These are phyloP conservation scores for Tinea trinotella DNA, from an alignment of 2,888 invertebrate species.

Conservation along the genomic window DNA sequence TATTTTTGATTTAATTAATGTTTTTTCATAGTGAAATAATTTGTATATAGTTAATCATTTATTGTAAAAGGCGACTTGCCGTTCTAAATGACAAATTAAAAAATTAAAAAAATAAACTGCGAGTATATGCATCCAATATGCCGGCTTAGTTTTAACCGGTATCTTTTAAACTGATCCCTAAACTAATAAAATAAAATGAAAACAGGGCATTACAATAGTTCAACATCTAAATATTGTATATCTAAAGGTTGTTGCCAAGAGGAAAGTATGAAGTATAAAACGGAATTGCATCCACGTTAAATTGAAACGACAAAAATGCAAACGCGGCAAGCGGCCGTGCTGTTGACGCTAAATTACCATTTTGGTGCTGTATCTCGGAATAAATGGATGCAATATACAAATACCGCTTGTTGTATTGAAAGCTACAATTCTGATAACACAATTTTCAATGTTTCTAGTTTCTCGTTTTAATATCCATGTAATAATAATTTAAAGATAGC, in stretches of 20 bases:
- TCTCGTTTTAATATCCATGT: neutral
- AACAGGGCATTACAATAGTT: neutral
- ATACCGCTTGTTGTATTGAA: neutral
- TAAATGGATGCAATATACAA: constrained; percentile 13
- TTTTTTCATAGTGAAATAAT: no score
- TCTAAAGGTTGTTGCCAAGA: neutral
- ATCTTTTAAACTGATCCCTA: no score
- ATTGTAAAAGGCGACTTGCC: no score
- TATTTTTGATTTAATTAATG: no score
- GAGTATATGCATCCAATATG: no score
- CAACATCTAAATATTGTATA: neutral
- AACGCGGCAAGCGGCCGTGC: constrained; percentile 32
- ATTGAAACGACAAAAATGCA: constrained; percentile 59
- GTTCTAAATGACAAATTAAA: no score
- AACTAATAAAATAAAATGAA: neutral
- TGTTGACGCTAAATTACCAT: constrained; percentile 63
- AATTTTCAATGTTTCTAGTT: no score
- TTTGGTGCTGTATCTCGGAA: constrained; percentile 23
- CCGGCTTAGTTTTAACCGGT: no score
- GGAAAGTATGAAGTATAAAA: constrained; percentile 13
- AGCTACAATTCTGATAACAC: constrained; percentile 5
- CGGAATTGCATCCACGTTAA: constrained; percentile 26
- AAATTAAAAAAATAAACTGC: no score
- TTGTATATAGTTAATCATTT: no score
- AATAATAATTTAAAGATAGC: no score